Conservation (phyloP, 2,888 invertebrate species). For the Metallyticus violacea region DNA sequence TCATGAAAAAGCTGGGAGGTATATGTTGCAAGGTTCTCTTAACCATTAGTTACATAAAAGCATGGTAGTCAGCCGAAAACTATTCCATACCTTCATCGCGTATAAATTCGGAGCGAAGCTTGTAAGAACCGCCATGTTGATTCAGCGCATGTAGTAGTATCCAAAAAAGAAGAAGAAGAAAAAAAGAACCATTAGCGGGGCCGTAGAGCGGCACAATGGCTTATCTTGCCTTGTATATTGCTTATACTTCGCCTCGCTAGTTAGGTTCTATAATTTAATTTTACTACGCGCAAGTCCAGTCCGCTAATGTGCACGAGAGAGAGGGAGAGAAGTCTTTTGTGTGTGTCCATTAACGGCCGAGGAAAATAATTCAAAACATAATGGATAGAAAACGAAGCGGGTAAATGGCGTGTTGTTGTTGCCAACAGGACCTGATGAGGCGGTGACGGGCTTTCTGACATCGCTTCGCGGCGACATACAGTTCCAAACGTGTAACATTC, state of each 20-base stretch:
- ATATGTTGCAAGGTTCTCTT: neutral
- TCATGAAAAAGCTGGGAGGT: neutral
- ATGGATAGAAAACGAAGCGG: neutral
- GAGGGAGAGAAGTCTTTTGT: neutral
- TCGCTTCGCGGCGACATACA: neutral
- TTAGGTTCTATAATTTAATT: slow-evolving; percentile 11
- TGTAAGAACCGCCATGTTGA: neutral
- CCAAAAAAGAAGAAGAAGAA: too few species aligned
- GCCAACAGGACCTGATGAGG: neutral
- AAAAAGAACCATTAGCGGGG: neutral
- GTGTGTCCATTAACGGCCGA: neutral
- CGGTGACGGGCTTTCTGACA: neutral
- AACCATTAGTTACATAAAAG: neutral
- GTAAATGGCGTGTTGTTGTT: too few species aligned
- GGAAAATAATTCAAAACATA: neutral
- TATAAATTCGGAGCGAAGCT: neutral
- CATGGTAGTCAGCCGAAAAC: neutral
- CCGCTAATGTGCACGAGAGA: slow-evolving; percentile 9
- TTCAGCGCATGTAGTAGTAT: neutral
- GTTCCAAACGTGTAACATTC: too few species aligned
- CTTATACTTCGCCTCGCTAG: neutral
- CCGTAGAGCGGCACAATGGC: neutral
- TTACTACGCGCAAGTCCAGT: slow-evolving; percentile 12
- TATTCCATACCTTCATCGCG: neutral
- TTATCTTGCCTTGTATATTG: neutral